These are phyloP conservation scores for Drosophila subquinaria DNA, from an alignment of 2,888 invertebrate genomes.

Conservation along the genomic window DNA sequence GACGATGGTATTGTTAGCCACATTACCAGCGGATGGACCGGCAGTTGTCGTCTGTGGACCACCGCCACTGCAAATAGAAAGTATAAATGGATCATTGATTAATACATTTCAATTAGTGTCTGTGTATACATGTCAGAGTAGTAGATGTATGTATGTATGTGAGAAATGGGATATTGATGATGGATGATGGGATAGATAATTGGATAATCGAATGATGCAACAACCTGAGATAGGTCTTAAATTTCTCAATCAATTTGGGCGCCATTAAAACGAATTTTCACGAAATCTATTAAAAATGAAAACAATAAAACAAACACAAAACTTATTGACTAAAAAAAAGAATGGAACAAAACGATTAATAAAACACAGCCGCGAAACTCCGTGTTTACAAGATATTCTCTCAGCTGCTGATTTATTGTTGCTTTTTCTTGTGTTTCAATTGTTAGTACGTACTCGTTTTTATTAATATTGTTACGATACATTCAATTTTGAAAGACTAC, in stretches of 20 bases:
- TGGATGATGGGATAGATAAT: background rate
- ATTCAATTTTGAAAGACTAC: slow-evolving; percentile 65
- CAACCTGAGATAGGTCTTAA: slow-evolving; percentile 55
- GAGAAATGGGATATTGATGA: background rate
- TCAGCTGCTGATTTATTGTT: slow-evolving; percentile 24
- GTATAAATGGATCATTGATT: slow-evolving; percentile 25
- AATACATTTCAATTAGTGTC: slow-evolving; percentile 14
- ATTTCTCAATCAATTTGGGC: slow-evolving; percentile 54
- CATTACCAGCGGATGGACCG: slow-evolving; percentile 84
- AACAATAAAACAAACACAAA: background rate
- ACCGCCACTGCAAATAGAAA: slow-evolving; percentile 83
- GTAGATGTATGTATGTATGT: background rate
- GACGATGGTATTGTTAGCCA: slow-evolving; percentile 75
- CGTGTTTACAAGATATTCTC: slow-evolving; percentile 4
- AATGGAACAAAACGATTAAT: slow-evolving; percentile 7
- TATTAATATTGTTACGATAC: slow-evolving; percentile 56
- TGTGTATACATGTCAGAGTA: background rate
- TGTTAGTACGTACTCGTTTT: slow-evolving; percentile 43
- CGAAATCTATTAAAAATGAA: slow-evolving; percentile 22
- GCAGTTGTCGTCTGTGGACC: slow-evolving; percentile 84
- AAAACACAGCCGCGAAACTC: slow-evolving; percentile 10
- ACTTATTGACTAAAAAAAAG: background rate
- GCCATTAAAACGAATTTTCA: slow-evolving; percentile 47
- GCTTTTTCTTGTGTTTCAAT: slow-evolving; percentile 37
- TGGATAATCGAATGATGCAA: slow-evolving; percentile 13